Evolutionary conservation across 2,113 vertebrate species (phyloP).

Genomic region (Oryzias curvinotus): DNA sequence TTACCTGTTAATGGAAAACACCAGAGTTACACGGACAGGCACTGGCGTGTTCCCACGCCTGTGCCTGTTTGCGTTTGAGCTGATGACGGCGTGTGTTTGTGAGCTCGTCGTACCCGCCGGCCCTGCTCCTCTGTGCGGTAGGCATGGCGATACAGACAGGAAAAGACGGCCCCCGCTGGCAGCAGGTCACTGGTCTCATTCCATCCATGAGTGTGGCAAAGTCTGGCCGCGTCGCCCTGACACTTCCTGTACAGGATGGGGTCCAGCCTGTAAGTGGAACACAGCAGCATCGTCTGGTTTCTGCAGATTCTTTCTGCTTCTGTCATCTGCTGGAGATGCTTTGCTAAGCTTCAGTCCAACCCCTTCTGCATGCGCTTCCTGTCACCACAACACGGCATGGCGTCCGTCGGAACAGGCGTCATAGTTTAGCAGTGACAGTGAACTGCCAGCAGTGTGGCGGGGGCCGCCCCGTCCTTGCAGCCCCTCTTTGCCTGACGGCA

Average conservation of each 20-base stretch:
- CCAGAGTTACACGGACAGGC: constrained; percentile 16
- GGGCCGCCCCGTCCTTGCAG: no score
- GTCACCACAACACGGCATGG: no score
- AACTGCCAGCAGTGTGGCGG: no score
- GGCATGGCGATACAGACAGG: constrained; percentile 93
- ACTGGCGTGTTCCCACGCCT: background rate
- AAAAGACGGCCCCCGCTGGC: constrained; percentile 92
- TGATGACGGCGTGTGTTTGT: background rate
- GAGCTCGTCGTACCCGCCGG: constrained; percentile 75
- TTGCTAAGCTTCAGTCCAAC: no score
- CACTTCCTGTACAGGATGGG: constrained; percentile 93
- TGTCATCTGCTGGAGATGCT: no score
- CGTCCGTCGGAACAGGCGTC: no score
- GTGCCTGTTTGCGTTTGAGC: no score
- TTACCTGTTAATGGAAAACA: constrained; percentile 41
- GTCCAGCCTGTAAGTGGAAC: constrained; percentile 80
- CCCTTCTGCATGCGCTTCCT: no score
- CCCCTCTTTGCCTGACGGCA: no score
- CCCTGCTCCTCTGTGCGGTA: constrained; percentile 96
- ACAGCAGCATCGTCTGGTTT: no score
- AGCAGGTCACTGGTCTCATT: constrained; percentile 95
- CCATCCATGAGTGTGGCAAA: constrained; percentile 94
- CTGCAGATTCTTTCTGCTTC: no score
- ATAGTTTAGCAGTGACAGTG: no score
- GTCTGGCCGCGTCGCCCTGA: constrained; percentile 91